A percentile compares a stretch with the other conserved stretches of the same genome.
phyloP scores from a whole-genome alignment of 2,888 invertebrate species.

The Drosophila maculinotata region DNA sequence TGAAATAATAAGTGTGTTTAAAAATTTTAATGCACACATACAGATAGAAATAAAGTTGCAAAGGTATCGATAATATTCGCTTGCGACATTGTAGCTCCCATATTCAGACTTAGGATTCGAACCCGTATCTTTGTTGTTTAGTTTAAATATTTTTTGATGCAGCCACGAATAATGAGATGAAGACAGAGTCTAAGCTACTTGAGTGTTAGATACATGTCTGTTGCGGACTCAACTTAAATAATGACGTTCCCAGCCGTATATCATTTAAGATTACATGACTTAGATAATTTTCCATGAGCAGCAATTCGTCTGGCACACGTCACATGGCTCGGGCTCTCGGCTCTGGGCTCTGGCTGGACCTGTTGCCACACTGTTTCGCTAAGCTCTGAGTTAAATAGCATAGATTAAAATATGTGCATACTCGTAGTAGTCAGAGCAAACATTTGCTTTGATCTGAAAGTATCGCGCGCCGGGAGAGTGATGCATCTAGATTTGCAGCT shows the following conservation, averaged over 20 bases:
- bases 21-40: no score
- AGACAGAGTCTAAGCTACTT: no score
- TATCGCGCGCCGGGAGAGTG: neutral
- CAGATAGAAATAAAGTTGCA: no score
- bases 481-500: neutral
- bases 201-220: neutral
- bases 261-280: conserved; percentile 23
- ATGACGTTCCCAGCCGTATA: conserved; percentile 35
- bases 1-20: no score
- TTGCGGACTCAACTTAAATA: neutral
- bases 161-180: neutral
- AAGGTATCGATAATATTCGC: no score
- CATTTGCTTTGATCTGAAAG: conserved; percentile 4
- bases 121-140: no score
- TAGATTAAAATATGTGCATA: conserved; percentile 3
- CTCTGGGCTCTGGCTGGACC: no score
- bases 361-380: conserved; percentile 14
- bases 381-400: conserved; percentile 23
- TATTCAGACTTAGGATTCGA: no score
- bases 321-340: conserved; percentile 13
- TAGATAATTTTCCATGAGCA: conserved; percentile 5
- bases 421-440: conserved; percentile 10
- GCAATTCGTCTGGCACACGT: conserved; percentile 36
- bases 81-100: no score
- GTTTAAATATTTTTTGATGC: neutral